These are phyloP conservation scores for Stigmatopora argus DNA, from an alignment of 2,113 vertebrate genomes.

Conservation along the genomic window DNA sequence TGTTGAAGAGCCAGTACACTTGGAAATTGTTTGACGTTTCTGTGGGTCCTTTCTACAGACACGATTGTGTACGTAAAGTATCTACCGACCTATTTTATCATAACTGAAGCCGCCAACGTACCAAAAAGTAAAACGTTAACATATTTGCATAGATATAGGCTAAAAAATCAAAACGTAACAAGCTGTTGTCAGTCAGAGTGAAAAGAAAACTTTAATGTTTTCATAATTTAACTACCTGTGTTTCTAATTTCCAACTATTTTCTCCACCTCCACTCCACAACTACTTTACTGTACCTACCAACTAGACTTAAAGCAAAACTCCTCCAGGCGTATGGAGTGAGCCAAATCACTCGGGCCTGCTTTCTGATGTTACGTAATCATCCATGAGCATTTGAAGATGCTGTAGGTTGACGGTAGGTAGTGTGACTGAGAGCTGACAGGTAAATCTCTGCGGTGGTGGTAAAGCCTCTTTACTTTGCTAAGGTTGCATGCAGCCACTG, in stretches of 20 bases:
- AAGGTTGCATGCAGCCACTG: background rate
- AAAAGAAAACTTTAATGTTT: no score
- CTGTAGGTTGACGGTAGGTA: background rate
- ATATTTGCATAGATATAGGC: no score
- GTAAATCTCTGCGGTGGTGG: background rate
- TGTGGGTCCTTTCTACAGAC: no score
- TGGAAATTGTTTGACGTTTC: conserved; percentile 14
- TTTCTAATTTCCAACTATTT: background rate
- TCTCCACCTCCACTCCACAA: background rate
- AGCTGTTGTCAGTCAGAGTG: no score
- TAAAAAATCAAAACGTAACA: no score
- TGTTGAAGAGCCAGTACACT: conserved; percentile 30
- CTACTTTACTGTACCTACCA: no score
- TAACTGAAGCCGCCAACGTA: background rate
- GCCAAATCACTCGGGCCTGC: background rate
- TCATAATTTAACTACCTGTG: background rate
- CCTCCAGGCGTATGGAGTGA: background rate
- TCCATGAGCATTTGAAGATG: background rate
- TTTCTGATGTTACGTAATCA: background rate
- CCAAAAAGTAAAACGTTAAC: no score
- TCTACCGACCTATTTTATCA: background rate
- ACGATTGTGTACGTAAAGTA: background rate
- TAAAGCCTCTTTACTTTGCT: background rate
- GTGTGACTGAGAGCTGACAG: background rate
- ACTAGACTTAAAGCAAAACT: background rate